These are phyloP conservation scores for Macroglossus sobrinus DNA, from an alignment of 2,113 vertebrate species.

Conservation along the genomic window DNA sequence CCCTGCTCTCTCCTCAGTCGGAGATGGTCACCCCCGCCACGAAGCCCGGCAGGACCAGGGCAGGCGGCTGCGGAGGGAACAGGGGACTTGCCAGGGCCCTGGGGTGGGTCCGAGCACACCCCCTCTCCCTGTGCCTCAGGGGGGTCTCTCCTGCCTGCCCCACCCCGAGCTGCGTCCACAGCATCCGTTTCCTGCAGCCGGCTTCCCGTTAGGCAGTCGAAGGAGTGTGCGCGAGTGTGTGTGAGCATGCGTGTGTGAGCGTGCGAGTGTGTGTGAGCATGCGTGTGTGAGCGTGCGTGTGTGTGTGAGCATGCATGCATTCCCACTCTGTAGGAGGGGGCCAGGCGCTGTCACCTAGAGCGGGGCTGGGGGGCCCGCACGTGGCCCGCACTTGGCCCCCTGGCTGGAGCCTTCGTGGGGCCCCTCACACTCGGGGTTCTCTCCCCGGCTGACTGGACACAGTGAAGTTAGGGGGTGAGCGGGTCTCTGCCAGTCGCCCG, in stretches of 20 bases:
- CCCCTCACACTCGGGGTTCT: not conserved
- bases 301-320: too few relatives aligned
- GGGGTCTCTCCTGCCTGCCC: not conserved
- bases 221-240: not conserved
- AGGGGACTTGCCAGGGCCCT: not conserved
- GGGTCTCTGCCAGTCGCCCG: not conserved
- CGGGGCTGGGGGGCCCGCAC: not conserved
- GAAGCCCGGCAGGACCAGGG: not conserved
- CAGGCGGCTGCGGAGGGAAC: not conserved
- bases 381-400: not conserved
- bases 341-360: not conserved
- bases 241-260: too few relatives aligned
- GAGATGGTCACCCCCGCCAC: not conserved
- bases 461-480: not conserved
- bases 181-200: not conserved
- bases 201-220: not conserved
- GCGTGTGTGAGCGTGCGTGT: too few relatives aligned
- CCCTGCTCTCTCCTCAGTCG: not conserved
- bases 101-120: not conserved
- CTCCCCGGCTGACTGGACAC: not conserved
- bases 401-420: not conserved
- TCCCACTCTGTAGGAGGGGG: not conserved
- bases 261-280: too few relatives aligned
- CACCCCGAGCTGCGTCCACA: not conserved
- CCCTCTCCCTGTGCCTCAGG: rapidly evolving